Base-by-base conservation (phyloP, 2,113 vertebrate genomes). In the Platichthys stellatus region DNA sequence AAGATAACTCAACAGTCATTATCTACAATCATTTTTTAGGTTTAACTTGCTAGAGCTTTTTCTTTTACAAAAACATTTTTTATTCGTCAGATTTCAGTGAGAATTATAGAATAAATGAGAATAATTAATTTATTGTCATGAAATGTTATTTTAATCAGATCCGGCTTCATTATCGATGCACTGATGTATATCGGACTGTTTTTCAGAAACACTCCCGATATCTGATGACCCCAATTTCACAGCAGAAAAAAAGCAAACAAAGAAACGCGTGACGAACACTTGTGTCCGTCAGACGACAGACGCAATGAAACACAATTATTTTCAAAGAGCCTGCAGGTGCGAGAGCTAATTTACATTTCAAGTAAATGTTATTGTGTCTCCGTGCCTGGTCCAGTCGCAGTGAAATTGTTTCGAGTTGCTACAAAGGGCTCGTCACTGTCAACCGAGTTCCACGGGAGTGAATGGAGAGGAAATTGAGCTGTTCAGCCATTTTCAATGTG, bases 261-360 rank as follows among this genome's bases (percentile, higher is more conserved):
- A 56, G 21, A 56, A 76, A 78, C 20, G 26, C 28, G 23, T 84
- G 78, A 86, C 63, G 90, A 87, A 82, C 51, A 38, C 65, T 64
- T 45, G 45, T 60, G 28, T 62, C 69, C 59, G 43, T 51, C 24
- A 73, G 60, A 84, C 71, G 84, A 82, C 76, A 69, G 38, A n/a
- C 26, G 43, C 26, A 78, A 80, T 76, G 58, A 51, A 69, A 86
- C 62, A 80, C 67, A 71, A 71, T 87, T 77, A 83, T 84, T 71
- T 71, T 74, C 60, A 17, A 72, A 21, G 69, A 72, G 67, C 66
- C 76, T 63, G 80, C 7, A 74, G 71, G 76, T 78, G 74, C 76
- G 76, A 79, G 66, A 74, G 76, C 69, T 79, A 38, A 89, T 91
- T 91, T 90, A 40, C 74, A 87, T 88, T 76, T 88, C 69, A 82